Base-by-base conservation (phyloP, 2,113 vertebrate genomes). In the Sapajus apella region DNA sequence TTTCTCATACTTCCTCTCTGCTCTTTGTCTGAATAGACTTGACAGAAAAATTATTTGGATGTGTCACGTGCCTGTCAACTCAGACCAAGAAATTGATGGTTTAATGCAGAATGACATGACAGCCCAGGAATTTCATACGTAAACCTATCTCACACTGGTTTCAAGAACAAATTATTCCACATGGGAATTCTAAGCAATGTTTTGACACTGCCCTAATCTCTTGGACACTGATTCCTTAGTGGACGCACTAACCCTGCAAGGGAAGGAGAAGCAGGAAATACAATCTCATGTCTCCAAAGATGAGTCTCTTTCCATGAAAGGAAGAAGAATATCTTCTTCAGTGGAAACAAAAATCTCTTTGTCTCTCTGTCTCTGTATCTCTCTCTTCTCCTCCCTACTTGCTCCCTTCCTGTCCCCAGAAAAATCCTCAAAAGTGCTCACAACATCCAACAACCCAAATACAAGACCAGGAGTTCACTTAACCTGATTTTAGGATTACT, bases 21-120 rank as follows among this genome's bases (percentile, higher is more conserved):
- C n/a, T 92, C 56, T 95, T 82, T 80, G 85, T 96, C 95, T 97
- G 87, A 91, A 79, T 2, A 45, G 61, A 96, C 55, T 87, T 96
- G 97, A 97, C 97, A 97, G 94, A 96, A 73, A 94, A 95, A 91
- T 95, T 95, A 88, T 72, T 88, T 95, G 92, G 87, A 89, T 94
- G 93, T 88, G 94, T 97, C 95, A 87, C 80, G 88, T 64, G 94
- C 88, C 64, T 98, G 91, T 96, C 95, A 88, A 97, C 94, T 95
- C 68, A 75, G 17, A 94, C 94, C 96, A 98, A 83, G 81, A 96
- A 83, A 86, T 77, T 18, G 94, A 91, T 35, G 85, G 87, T 85
- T 97, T 95, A 96, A 95, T 95, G 68, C 79, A 93, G 73, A 83
- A 86, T 86, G 97, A 96, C 96, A 94, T 17, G 64, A 85, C 87